These are phyloP conservation scores for Euplexia lucipara DNA, from an alignment of 2,888 invertebrate species.

Conservation along the genomic window DNA sequence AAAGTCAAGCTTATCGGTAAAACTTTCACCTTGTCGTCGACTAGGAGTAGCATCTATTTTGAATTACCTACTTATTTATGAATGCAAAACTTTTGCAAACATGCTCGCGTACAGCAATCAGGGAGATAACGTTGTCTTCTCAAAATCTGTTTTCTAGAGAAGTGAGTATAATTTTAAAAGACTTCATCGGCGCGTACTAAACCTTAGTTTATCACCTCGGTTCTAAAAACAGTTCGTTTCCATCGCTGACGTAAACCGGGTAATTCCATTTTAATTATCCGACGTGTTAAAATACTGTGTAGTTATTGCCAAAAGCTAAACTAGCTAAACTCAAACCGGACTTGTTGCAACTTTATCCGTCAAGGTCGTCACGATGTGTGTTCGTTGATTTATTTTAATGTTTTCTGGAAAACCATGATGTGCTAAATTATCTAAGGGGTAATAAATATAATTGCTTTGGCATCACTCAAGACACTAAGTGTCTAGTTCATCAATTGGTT, in stretches of 20 bases:
- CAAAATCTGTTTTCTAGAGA: background rate
- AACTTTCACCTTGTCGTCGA: conserved; percentile 4
- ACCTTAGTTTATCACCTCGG: background rate
- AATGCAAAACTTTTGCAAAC: conserved; percentile 13
- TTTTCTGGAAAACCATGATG: conserved; percentile 34
- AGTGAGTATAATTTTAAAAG: background rate
- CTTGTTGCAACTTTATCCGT: conserved; percentile 10
- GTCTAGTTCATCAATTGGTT: conserved; percentile 34
- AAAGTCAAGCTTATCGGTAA: background rate
- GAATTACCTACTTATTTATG: conserved; percentile 6
- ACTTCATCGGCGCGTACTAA: background rate
- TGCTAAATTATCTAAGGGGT: conserved; percentile 23
- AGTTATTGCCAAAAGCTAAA: conserved; percentile 34
- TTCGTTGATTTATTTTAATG: conserved; percentile 45
- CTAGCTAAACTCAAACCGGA: too few relatives aligned
- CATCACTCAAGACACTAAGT: conserved; percentile 36
- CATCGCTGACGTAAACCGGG: conserved; percentile 11
- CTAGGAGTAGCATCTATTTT: background rate
- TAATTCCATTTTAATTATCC: conserved; percentile 33
- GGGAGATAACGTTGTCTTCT: background rate
- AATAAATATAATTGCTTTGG: conserved; percentile 56
- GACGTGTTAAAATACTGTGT: conserved; percentile 29
- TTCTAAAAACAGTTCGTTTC: conserved; percentile 9
- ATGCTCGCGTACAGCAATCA: background rate
- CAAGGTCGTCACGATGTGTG: conserved; percentile 38